Base-by-base conservation (phyloP, 1,140 invertebrate genomes). In the Heliconius congener region DNA sequence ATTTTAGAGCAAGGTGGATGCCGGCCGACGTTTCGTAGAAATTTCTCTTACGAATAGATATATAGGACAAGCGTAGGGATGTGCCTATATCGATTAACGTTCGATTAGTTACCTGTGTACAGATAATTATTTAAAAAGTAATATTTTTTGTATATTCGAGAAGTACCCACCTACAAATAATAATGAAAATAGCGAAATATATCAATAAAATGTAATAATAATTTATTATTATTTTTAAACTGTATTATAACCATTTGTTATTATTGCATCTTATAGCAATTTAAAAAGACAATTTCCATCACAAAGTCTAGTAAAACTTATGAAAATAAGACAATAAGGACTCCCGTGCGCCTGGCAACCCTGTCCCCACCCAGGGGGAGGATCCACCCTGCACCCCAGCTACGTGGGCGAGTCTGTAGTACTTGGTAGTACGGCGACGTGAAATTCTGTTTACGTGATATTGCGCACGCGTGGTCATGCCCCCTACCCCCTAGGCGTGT, bases 361-460 rank as follows among this genome's bases (percentile, higher is more conserved):
- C 76, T 77, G 70, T 76, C 42, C 30, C 66, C 46, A 23, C 70
- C 57, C 37, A 42, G 77, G 73, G 78, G 83, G 82, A 1, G 81
- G 79, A 84, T 23, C 60, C 60, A 66, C 60, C 60, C 79, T 81
- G 81, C 76, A 81, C 77, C 79, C 84, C 78, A 82, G 86, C 79
- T 89, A 90, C 92, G 92, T 94, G 91, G 92, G 92, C 92, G 92
- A 91, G 92, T 94, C 92, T 94, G 92, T 94, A 94, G 92, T 94
- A 93, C 90, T 80, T 90, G 86, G 87, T 94, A 94, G 91, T 94
- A 94, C 89, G 89, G 83, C 86, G 85, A 82, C 86, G 83, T 91
- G 88, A 84, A 90, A 87, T 92, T 91, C 88, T 94, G 92, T 93
- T 89, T 92, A 91, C 86, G 85, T 80, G 75, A 78, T 66, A 85